Evolutionary conservation across 2,797 vertebrate species (phyloP).

Genomic region (Halcyon leucocephala): DNA sequence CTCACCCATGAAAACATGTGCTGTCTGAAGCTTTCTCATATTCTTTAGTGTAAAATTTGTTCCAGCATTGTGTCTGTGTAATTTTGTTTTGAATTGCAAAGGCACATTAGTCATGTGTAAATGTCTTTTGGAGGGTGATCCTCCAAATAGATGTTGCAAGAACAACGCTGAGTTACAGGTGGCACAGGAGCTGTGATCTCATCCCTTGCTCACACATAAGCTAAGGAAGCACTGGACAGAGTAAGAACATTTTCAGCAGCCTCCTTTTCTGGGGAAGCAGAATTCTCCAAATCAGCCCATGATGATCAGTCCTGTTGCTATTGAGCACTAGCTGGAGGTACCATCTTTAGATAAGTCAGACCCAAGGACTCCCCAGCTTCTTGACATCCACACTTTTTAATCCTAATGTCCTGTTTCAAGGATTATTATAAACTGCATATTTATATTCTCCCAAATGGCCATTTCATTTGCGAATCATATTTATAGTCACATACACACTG

Average conservation of each 20-base stretch:
- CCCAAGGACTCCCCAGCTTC: not conserved
- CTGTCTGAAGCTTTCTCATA: not conserved
- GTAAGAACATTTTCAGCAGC: not conserved
- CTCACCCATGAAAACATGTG: not conserved
- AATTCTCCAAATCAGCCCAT: not conserved
- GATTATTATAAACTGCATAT: not conserved
- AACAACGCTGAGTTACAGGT: not conserved
- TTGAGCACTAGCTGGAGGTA: not conserved
- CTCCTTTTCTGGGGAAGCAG: not conserved
- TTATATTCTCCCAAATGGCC: not conserved
- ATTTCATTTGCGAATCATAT: not conserved
- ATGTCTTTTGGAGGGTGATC: not conserved
- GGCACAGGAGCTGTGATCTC: not conserved
- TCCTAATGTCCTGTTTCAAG: not conserved
- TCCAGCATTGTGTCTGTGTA: not conserved
- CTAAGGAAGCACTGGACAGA: not conserved
- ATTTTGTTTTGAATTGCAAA: not conserved
- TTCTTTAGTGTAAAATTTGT: not conserved
- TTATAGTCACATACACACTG: not conserved
- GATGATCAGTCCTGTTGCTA: not conserved
- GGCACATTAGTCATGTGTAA: fast-evolving
- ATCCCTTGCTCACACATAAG: not conserved
- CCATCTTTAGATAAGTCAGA: not conserved
- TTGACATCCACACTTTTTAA: not conserved
- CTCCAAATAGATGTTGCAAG: not conserved